Evolutionary conservation across 1,140 invertebrate species (phyloP).

Genomic region (Drosophila baimaii): DNA sequence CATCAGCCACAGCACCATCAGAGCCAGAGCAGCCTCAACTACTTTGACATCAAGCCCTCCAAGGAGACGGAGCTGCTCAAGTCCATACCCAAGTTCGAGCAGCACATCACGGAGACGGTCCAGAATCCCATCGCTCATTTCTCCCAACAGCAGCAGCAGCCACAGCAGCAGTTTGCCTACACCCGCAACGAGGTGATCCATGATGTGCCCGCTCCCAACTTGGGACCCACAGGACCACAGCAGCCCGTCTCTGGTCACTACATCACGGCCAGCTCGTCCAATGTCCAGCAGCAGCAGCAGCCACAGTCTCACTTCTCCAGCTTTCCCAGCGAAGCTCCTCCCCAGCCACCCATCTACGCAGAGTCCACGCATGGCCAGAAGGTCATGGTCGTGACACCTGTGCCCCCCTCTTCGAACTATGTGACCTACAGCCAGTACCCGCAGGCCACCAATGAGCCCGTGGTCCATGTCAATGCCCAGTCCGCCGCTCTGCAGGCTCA

Average conservation of each 20-base stretch:
- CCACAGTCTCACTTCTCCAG: constrained; percentile 50
- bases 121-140: constrained; percentile 44
- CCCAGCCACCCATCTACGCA: constrained; percentile 66
- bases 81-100: constrained; percentile 90
- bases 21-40: constrained; percentile 62
- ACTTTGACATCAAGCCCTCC: constrained; percentile 76
- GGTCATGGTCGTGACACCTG: constrained; percentile 79
- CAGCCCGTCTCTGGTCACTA: constrained; percentile 35
- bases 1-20: constrained; percentile 43
- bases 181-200: constrained; percentile 79
- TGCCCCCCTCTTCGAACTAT: constrained; percentile 64
- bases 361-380: constrained; percentile 80
- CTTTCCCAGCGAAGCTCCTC: constrained; percentile 45
- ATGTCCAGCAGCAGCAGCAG: constrained; percentile 31
- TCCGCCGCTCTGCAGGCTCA: constrained; percentile 42
- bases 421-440: constrained; percentile 77
- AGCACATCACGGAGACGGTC: constrained; percentile 87
- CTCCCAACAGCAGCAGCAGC: constrained; percentile 15
- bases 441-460: constrained; percentile 53
- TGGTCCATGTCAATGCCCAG: constrained; percentile 68
- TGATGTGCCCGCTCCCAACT: constrained; percentile 79
- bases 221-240: constrained; percentile 57
- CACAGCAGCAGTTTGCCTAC: constrained; percentile 56
- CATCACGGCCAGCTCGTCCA: constrained; percentile 30
- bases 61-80: constrained; percentile 88